Conservation (phyloP, 2,113 vertebrate species). For the Microtus ochrogaster region DNA sequence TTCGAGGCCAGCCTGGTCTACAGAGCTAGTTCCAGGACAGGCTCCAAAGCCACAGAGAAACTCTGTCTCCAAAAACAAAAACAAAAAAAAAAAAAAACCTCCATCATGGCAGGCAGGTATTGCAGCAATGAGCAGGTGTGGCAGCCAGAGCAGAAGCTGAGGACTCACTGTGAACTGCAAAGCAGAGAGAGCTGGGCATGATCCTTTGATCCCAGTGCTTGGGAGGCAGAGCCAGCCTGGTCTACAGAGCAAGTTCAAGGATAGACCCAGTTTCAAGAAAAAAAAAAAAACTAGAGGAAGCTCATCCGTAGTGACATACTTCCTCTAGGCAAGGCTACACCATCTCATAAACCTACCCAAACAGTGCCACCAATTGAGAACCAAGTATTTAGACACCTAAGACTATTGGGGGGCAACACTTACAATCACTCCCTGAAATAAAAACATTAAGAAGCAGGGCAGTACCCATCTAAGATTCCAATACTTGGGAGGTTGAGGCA, state of each 20-base stretch:
- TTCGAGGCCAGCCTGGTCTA: too few relatives aligned
- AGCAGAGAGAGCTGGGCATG: background rate
- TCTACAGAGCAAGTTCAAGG: background rate
- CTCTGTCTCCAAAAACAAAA: background rate
- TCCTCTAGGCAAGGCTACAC: background rate
- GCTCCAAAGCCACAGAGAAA: background rate
- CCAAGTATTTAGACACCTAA: background rate
- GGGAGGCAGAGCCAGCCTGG: background rate
- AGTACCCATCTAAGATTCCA: background rate
- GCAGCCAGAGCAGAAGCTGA: background rate
- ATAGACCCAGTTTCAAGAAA: background rate
- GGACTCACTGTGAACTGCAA: background rate
- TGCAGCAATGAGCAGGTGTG: background rate
- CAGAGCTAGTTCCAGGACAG: background rate
- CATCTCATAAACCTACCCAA: background rate
- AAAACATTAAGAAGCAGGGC: background rate
- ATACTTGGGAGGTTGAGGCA: background rate
- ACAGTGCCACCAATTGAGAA: background rate
- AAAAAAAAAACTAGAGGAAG: background rate
- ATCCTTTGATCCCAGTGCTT: background rate
- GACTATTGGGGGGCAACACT: background rate
- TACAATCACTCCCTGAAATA: background rate
- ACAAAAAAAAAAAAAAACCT: too few relatives aligned
- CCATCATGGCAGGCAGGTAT: background rate
- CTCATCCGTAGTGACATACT: background rate